Percentiles rank a stretch among this genome's conserved stretches.
These are phyloP conservation scores for Hoplostethus mediterraneus DNA, from an alignment of 2,797 vertebrate genomes.

Conservation along the genomic window DNA sequence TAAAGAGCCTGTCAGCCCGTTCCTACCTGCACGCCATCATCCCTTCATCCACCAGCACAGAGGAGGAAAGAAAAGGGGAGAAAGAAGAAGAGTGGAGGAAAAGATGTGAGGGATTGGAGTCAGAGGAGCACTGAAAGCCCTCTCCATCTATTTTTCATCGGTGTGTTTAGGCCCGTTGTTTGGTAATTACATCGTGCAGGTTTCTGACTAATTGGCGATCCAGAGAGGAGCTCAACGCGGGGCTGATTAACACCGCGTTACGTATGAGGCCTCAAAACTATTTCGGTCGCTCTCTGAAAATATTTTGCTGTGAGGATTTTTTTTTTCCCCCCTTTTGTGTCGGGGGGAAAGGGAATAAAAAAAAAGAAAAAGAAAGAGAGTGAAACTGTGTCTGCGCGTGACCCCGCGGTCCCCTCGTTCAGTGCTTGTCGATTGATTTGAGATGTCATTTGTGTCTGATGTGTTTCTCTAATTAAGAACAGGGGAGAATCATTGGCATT, in stretches of 20 bases:
- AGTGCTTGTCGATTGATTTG: conserved; percentile 90
- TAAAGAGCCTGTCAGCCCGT: conserved; percentile 80
- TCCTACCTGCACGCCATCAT: conserved; percentile 53
- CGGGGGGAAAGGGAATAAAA: background rate
- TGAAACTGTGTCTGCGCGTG: conserved; percentile 80
- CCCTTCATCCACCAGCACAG: conserved; percentile 56
- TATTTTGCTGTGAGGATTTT: conserved; percentile 74
- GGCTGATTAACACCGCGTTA: conserved; percentile 68
- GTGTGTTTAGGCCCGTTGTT: conserved; percentile 72
- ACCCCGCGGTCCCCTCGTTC: conserved; percentile 41
- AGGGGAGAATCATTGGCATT: conserved; percentile 93
- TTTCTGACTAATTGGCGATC: conserved; percentile 73
- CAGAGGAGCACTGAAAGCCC: conserved; percentile 45
- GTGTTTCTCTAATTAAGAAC: conserved; percentile 98
- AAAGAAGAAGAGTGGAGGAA: conserved; percentile 64
- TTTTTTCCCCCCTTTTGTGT: background rate
- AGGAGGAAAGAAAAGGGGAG: conserved; percentile 58
- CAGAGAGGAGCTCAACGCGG: conserved; percentile 65
- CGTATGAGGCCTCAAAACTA: conserved; percentile 65
- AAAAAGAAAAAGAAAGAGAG: conserved; percentile 59
- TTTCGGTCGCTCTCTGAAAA: conserved; percentile 72
- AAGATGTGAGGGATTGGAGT: conserved; percentile 33
- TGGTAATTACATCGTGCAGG: conserved; percentile 68
- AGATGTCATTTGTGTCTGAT: conserved; percentile 96
- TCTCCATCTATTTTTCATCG: conserved; percentile 74